Evolutionary conservation across 2,888 invertebrate species (phyloP), one percentile per base, ranked within the genome.

Genomic region (Folsomia manolachei): DNA sequence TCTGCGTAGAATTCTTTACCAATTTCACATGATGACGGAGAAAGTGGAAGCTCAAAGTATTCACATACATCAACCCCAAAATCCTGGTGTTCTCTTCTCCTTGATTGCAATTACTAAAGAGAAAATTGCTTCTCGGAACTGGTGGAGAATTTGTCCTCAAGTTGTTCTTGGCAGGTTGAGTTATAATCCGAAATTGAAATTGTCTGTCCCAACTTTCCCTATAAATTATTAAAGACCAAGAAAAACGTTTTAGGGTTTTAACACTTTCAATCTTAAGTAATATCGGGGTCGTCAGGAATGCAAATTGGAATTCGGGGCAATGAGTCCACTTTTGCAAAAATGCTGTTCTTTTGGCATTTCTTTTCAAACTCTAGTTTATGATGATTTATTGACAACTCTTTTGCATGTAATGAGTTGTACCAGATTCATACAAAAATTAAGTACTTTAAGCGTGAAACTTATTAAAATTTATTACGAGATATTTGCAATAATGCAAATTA

Each of bases 1-100:
- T 66, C 52, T 66, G 51, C 7, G 52, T 66, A n/a, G 66, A 39
- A 39, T 66, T 66, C 66, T 52, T 64, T 66, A 27, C 4, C 52
- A 19, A 66, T 66, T 66, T 18, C 66, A n/a, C 27, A 18, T 23
- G 51, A 11, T 64, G 14, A 18, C n/a, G 26, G 21, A 4, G 14
- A 1, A 27, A 64, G 19, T 27, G 39, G 24, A 7, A 2, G n/a
- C n/a, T 60, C 11, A 66, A 64, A 66, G 21, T 66, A 66, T 66
- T 66, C 66, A 52, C 66, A 66, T 66, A 52, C 7, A 25, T 63
- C 24, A 63, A 14, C 39, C 39, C 4, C 7, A 14, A 39, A 14
- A 4, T 39, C 39, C 14, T 39, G n/a, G n/a, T n/a, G 39, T 39
- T 39, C 14, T 39, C 39, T 39, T 14, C 39, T 39, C 39, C 7